A percentile compares a stretch with the other conserved stretches of the same genome.
phyloP scores from a whole-genome alignment of 2,113 vertebrate species.

The Vulpes ferrilata region DNA sequence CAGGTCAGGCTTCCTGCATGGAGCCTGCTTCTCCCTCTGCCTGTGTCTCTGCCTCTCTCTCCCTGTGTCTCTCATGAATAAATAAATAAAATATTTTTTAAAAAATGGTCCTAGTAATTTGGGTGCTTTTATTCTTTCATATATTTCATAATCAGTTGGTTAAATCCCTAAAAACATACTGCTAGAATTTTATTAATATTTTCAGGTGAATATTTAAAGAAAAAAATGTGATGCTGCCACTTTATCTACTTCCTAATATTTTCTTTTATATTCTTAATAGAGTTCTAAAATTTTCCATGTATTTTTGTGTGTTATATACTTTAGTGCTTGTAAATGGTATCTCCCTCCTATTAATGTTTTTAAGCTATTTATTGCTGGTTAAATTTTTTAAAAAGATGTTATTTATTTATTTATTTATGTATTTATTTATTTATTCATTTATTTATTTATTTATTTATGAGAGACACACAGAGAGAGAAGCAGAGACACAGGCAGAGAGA shows the following conservation, averaged over 20 bases:
- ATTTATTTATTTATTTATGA: neutral
- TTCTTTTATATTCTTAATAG: neutral
- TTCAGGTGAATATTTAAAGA: neutral
- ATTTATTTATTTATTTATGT: neutral
- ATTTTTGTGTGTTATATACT: neutral
- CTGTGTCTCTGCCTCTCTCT: too few species aligned
- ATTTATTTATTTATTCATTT: neutral
- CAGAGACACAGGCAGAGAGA: too few species aligned
- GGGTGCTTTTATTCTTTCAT: neutral
- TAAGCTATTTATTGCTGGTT: conserved; percentile 9
- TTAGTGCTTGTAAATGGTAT: neutral
- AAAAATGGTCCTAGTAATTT: neutral
- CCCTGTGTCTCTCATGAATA: too few species aligned
- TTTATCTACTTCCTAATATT: conserved; percentile 21
- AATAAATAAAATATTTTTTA: too few species aligned
- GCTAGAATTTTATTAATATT: neutral
- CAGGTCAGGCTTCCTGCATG: too few species aligned
- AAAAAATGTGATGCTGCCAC: neutral
- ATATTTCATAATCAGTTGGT: neutral
- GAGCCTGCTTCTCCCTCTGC: too few species aligned
- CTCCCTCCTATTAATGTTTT: neutral
- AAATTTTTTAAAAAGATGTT: conserved; percentile 14
- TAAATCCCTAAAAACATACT: conserved; percentile 8
- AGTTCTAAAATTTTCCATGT: neutral
- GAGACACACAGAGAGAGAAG: too few species aligned